phyloP scores from a whole-genome alignment of 2,888 invertebrate species.

The Epirrita christyi region DNA sequence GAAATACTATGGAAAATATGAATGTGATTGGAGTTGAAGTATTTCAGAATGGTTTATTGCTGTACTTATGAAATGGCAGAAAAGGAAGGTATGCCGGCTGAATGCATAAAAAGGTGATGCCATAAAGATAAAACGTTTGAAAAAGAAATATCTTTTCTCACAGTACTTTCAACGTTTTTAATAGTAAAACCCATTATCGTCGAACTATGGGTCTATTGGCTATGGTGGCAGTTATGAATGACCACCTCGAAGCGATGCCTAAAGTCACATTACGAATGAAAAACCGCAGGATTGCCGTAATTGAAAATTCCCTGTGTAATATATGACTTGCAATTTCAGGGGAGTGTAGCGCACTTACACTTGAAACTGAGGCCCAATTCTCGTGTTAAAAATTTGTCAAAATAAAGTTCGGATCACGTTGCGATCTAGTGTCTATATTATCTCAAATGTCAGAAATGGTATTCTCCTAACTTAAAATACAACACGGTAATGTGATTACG shows the following conservation, averaged over 20 bases:
- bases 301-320: slow-evolving; percentile 84
- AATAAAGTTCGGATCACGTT: too few species aligned
- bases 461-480: too few species aligned
- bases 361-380: too few species aligned
- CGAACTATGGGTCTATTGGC: slow-evolving; percentile 31
- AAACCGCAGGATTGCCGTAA: slow-evolving; percentile 83
- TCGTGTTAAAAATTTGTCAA: too few species aligned
- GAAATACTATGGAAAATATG: slow-evolving; percentile 13
- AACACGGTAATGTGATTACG: too few species aligned
- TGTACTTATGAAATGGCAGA: neutral
- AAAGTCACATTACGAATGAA: slow-evolving; percentile 84
- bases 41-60: slow-evolving; percentile 8
- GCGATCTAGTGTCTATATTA: too few species aligned
- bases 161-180: slow-evolving; percentile 17
- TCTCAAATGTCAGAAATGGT: too few species aligned
- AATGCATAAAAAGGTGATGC: neutral
- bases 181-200: slow-evolving; percentile 15
- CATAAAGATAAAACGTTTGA: neutral
- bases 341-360: slow-evolving; percentile 37
- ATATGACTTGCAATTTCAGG: slow-evolving; percentile 83
- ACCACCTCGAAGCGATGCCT: slow-evolving; percentile 71
- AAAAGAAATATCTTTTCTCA: neutral
- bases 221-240: slow-evolving; percentile 68
- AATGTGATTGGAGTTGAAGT: slow-evolving; percentile 30
- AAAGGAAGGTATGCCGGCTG: neutral